Base-by-base conservation (phyloP, 2,113 vertebrate species). In the Gasterosteus aculeatus region DNA sequence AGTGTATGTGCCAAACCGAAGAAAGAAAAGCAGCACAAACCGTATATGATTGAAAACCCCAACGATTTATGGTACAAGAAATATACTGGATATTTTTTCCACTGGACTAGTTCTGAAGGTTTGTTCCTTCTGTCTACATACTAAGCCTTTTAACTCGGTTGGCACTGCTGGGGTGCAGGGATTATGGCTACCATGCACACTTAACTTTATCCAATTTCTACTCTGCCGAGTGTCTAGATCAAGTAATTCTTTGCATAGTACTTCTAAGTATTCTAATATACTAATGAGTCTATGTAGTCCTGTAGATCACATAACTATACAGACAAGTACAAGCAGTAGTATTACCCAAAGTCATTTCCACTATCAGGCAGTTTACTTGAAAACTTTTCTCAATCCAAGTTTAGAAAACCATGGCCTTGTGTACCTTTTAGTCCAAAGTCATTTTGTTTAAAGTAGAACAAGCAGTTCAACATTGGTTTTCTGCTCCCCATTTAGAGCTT, bases 171-270 rank as follows among this genome's bases (percentile, higher is more conserved):
- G 19, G 53, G 51, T 53, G 54, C 35, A 51, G 31, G 56, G 26
- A 46, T 38, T 38, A 38, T 51, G 70, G 38, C 10, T 58, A 35
- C 60, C 38, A 38, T 10, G 7, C 62, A 73, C 42, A 56, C 66
- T 10, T 61, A 10, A 19, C 10, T 42, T 60, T 74, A 38, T 57
- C 3, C 2, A 78, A 66, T 70, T 60, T 74, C 65, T 54, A 74
- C 58, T 69, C 29, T 47, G 41, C 5, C 53, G 41, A 41, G 46
- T 73, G 7, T 39, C 57, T 44, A 9, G 38, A 39, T 69, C 29
- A 44, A 29, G 53, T 64, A 8, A 31, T 47, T 56, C 18, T 54
- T 31, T 33, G 46, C 29, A 0, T 15, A 46, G 41, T 8, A 29
- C 8, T 31, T 66, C 33, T 42, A 19, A 26, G 22, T 11, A 67